These are phyloP conservation scores for Anoplolepis gracilipes DNA, from an alignment of 1,140 invertebrate genomes.

Conservation along the genomic window DNA sequence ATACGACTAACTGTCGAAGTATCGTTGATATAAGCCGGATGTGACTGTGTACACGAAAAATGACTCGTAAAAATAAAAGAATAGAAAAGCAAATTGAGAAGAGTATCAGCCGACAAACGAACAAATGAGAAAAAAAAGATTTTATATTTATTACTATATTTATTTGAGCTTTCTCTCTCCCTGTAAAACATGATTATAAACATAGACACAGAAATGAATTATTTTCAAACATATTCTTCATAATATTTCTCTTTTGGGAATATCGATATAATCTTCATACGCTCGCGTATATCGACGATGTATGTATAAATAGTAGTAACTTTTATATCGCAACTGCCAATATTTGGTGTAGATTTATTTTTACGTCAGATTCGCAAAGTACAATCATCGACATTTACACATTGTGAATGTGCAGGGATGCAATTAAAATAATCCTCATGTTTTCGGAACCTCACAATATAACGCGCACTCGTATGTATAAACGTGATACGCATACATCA, in stretches of 20 bases:
- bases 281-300: background rate
- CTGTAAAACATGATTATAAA: background rate
- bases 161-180: no score
- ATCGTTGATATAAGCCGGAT: slow-evolving; percentile 9
- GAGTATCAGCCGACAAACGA: background rate
- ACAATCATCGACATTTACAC: slow-evolving; percentile 9
- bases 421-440: slow-evolving; percentile 39
- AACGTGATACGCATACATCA: background rate
- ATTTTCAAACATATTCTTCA: background rate
- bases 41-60: background rate
- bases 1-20: slow-evolving; percentile 27
- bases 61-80: background rate
- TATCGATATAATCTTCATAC: background rate
- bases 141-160: background rate
- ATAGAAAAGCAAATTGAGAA: background rate
- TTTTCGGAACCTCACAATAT: slow-evolving; percentile 39
- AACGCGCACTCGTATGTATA: background rate
- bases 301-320: slow-evolving; percentile 13
- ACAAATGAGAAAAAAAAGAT: background rate
- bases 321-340: slow-evolving; percentile 4
- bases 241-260: background rate
- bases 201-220: background rate
- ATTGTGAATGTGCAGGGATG: background rate
- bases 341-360: slow-evolving; percentile 17
- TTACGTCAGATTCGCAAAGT: background rate